Evolutionary conservation across 2,888 invertebrate genomes (phyloP), one percentile per base, ranked within the genome.

Genomic region (Halocaridina rubra): DNA sequence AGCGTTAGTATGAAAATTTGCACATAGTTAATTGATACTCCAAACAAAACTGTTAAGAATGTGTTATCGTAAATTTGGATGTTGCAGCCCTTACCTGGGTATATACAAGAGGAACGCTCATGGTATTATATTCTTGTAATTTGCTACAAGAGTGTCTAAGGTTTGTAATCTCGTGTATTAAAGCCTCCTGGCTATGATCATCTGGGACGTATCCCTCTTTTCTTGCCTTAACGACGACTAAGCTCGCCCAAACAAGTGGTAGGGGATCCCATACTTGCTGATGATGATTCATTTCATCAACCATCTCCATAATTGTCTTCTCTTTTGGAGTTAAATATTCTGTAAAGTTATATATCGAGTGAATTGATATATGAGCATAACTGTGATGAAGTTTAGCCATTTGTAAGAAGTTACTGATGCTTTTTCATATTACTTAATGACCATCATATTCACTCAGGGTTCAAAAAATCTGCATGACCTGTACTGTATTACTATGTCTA

Each of bases 241-340:
- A 96, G 4, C 96, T 96, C 64, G 97, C 97, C 97, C 97, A 97
- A n/a, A 96, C 96, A 77, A 97, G 91, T 0, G 97, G 97, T 95
- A 97, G 95, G 19, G 53, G 53, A 19, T 53, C 53, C 96, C 96
- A 97, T 90, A 97, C 97, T 92, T 95, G 95, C 10, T 96, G 95
- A 95, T 97, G 96, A 3, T 95, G 88, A 2, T 32, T 33, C 3
- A 32, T 22, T 3, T 94, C 94, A 90, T 97, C 96, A 94, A 97
- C 94, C 90, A 95, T 94, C 91, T 97, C 97, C 90, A 97, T 96
- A 78, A 97, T 96, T 91, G 96, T 96, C 91, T 95, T 94, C 91
- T 97, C 97, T 89, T 96, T 96, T 90, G 96, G 96, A 92, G 96
- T 93, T 96, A 97, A 96, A 69, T 97, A 92, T 90, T 97, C 96